Conservation (phyloP, 2,113 vertebrate species). For the Columbina picui region DNA sequence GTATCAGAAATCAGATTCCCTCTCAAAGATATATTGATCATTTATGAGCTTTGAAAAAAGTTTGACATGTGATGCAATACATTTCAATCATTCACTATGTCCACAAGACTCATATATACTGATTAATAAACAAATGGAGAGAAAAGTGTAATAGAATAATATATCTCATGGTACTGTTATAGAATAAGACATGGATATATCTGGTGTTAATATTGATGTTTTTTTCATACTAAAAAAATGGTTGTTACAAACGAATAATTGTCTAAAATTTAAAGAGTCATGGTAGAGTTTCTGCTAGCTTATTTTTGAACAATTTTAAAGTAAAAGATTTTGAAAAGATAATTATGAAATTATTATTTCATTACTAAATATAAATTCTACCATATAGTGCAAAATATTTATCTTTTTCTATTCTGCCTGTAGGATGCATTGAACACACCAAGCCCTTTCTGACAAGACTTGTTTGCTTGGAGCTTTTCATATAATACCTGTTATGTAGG, state of each 20-base stretch:
- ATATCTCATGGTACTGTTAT: background rate
- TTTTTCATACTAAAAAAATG: background rate
- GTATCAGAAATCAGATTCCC: conserved; percentile 66
- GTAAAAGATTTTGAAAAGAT: background rate
- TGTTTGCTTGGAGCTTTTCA: background rate
- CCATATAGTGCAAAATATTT: background rate
- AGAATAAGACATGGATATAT: background rate
- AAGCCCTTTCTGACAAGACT: background rate
- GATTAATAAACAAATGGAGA: background rate
- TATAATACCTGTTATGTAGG: background rate
- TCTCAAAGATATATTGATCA: conserved; percentile 50
- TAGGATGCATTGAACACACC: background rate
- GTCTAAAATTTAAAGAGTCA: background rate
- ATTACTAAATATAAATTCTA: background rate
- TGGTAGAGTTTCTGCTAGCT: background rate
- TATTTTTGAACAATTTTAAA: background rate
- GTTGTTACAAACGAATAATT: background rate
- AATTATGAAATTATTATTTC: background rate
- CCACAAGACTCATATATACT: background rate
- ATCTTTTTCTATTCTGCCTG: background rate
- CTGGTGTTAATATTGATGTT: background rate
- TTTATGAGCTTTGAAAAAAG: conserved; percentile 61
- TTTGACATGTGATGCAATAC: background rate
- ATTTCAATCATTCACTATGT: conserved; percentile 5
- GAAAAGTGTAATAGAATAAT: background rate